phyloP scores from a whole-genome alignment of 2,113 vertebrate species.

The Melanerpes formicivorus region DNA sequence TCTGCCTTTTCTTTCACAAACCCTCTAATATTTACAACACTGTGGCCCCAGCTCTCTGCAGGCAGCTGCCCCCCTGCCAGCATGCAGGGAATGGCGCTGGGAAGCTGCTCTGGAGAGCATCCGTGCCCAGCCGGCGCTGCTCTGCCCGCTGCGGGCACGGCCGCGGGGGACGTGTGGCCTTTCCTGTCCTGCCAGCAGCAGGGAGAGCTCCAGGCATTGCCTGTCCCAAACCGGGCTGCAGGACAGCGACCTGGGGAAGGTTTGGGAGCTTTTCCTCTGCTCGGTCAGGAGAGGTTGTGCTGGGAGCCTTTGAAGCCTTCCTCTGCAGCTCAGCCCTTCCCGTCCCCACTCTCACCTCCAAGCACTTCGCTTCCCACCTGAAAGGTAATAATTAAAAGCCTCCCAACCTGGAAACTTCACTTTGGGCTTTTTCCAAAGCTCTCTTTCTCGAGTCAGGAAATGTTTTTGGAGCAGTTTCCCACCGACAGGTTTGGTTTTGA shows the following conservation, averaged over 20 bases:
- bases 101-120: not conserved
- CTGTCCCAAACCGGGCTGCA: conserved; percentile 51
- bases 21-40: not conserved
- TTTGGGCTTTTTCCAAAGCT: not conserved
- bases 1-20: not conserved
- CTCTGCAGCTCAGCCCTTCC: not conserved
- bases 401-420: not conserved
- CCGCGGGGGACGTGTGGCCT: not conserved
- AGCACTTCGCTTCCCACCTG: not conserved
- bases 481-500: conserved; percentile 41
- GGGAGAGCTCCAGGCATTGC: conserved; percentile 32
- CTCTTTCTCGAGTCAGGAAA: conserved; percentile 35
- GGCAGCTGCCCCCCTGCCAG: not conserved
- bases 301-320: not conserved
- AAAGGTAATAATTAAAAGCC: not conserved
- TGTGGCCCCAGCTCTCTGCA: not conserved
- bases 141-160: not conserved
- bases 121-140: not conserved
- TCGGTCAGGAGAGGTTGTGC: not conserved
- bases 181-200: conserved; percentile 38
- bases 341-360: not conserved
- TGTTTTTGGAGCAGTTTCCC: conserved; percentile 27
- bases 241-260: conserved; percentile 23
- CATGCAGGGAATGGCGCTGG: not conserved
- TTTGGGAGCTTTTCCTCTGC: conserved; percentile 12